Evolutionary conservation across 1,140 invertebrate species (phyloP).

Genomic region (Adoxophyes honmai): DNA sequence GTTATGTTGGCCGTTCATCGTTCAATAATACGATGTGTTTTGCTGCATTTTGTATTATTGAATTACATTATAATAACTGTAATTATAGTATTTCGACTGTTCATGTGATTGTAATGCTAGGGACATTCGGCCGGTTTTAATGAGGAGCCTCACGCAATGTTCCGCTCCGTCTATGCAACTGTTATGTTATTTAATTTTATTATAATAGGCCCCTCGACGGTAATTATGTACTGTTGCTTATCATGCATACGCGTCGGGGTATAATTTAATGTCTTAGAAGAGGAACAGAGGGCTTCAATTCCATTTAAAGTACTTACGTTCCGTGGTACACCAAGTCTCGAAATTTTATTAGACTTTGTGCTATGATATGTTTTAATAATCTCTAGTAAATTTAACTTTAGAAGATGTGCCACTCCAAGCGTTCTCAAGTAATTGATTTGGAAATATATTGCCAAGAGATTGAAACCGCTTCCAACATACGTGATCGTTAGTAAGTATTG

Average conservation of each 20-base stretch:
- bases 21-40: background rate
- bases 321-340: too few relatives aligned
- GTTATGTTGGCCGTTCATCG: background rate
- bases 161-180: background rate
- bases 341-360: too few relatives aligned
- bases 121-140: background rate
- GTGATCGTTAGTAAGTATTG: background rate
- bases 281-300: background rate
- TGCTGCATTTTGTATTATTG: slow-evolving; percentile 6
- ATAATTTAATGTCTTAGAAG: background rate
- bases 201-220: slow-evolving; percentile 17
- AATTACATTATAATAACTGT: slow-evolving; percentile 8
- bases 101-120: slow-evolving; percentile 8
- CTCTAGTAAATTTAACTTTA: too few relatives aligned
- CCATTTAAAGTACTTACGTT: too few relatives aligned
- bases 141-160: background rate
- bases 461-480: too few relatives aligned
- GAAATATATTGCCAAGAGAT: too few relatives aligned
- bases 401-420: too few relatives aligned
- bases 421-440: too few relatives aligned
- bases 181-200: slow-evolving; percentile 17
- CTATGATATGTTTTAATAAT: too few relatives aligned
- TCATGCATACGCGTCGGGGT: background rate
- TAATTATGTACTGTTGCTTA: slow-evolving; percentile 13
- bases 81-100: slow-evolving; percentile 7